A percentile compares a stretch with the other conserved stretches of the same genome.
Evolutionary conservation across 2,888 invertebrate species (phyloP).

Genomic region (Lepeophtheirus nordmannii): DNA sequence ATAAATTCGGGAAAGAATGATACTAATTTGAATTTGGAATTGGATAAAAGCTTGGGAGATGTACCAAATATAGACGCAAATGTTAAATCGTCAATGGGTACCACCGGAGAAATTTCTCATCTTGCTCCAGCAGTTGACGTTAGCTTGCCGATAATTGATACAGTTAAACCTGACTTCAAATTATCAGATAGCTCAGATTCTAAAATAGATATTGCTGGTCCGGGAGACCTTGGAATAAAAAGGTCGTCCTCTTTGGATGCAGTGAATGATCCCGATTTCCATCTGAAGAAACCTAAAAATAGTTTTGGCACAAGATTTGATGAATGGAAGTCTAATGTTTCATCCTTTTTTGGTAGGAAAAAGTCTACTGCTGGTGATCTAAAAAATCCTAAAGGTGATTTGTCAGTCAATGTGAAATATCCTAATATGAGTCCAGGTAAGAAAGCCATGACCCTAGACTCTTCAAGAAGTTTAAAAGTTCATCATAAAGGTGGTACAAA

Average conservation of each 20-base stretch:
- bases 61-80: neutral
- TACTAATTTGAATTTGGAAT: no score
- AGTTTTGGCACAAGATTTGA: neutral
- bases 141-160: no score
- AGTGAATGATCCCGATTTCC: neutral
- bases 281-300: neutral
- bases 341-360: neutral
- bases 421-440: neutral
- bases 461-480: neutral
- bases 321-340: slow-evolving; percentile 5
- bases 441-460: neutral
- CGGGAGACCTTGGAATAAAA: neutral
- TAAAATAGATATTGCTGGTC: neutral
- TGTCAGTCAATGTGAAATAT: neutral
- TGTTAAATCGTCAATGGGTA: neutral
- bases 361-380: neutral
- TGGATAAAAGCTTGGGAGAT: no score
- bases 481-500: neutral
- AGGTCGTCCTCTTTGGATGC: neutral
- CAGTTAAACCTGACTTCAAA: neutral
- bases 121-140: neutral
- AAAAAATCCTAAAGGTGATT: neutral
- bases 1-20: no score
- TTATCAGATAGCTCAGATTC: neutral
- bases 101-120: neutral